These are phyloP conservation scores for Morbakka virulenta DNA, from an alignment of 30 jellyfish, hydroid and myxozoan species.

Conservation along the genomic window DNA sequence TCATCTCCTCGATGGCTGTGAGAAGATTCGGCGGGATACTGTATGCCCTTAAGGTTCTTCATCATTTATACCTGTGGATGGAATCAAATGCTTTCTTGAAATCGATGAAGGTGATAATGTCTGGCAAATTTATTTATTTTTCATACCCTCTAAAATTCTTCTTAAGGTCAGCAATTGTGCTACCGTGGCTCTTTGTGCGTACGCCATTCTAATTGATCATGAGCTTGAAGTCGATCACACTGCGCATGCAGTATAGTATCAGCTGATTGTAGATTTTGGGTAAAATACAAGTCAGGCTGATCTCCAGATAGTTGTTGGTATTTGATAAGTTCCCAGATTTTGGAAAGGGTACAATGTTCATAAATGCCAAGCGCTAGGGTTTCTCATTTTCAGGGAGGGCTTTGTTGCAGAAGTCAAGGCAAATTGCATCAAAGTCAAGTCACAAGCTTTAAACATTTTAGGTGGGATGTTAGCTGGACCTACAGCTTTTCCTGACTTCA, in stretches of 20 bases:
- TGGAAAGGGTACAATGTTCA: background rate
- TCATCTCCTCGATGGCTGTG: background rate
- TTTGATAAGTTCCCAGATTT: background rate
- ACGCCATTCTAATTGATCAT: background rate
- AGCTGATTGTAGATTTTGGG: background rate
- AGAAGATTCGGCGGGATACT: background rate
- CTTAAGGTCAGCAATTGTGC: too few relatives aligned
- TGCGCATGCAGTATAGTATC: background rate
- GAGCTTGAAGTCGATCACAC: background rate
- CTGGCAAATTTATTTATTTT: too few relatives aligned
- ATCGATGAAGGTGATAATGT: background rate
- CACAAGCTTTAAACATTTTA: background rate
- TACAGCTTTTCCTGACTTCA: background rate
- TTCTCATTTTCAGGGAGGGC: background rate
- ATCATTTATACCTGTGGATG: background rate
- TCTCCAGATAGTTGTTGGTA: background rate
- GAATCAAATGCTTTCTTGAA: background rate
- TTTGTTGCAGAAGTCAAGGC: background rate
- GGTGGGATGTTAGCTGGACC: background rate
- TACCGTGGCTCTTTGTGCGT: background rate
- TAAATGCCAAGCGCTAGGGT: background rate
- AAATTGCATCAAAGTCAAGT: background rate
- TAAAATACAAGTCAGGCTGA: background rate
- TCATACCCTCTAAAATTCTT: too few relatives aligned
- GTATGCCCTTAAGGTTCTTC: background rate